Base-by-base conservation (phyloP, 2,888 invertebrate species). In the Epiblema foenella region DNA sequence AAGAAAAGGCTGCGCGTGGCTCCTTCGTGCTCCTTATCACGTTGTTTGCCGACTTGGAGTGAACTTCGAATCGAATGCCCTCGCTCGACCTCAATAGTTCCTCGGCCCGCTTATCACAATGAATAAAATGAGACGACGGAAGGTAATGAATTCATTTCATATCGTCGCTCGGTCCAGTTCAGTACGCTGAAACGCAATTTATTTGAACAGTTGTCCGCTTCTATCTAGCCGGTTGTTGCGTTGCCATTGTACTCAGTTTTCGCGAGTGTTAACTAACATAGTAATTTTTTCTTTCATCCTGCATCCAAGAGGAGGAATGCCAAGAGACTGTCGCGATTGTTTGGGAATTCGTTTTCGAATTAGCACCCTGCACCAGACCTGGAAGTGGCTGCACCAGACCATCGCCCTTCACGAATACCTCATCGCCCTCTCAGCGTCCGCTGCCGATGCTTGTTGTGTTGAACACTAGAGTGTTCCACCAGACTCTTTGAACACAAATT, bases 341-440 rank as follows among this genome's bases (percentile, higher is more conserved):
- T 94, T 97, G 95, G 97, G 96, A 95, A 96, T 97, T 94, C 96
- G 97, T 94, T 96, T 95, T 95, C 97, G 97, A 94, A 96, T 96
- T 92, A 97, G 96, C 94, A 95, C 95, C 93, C 96, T 97, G 93
- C 97, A 98, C 93, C 97, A 97, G 93, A 98, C 98, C 88, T 98
- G 97, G 96, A 98, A 98, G 97, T 98, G 98, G 98, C 94, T 98
- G 89, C 98, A 98, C 90, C 97, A 97, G 91, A 98, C 98, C 77
- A 96, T 97, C 84, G 96, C 96, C 82, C 95, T 98, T 74, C 98
- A 98, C 95, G 97, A 97, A 84, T 97, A 97, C 85, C 94, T 98
- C 83, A 96, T 97, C 91, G 95, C 96, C 81, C 95, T 97, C 82
- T 96, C 96, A 76, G 94, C 97, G 79, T 96, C 96, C 83, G 95